Evolutionary conservation across 2,888 invertebrate species (phyloP).

Genomic region (Clunio marinus): DNA sequence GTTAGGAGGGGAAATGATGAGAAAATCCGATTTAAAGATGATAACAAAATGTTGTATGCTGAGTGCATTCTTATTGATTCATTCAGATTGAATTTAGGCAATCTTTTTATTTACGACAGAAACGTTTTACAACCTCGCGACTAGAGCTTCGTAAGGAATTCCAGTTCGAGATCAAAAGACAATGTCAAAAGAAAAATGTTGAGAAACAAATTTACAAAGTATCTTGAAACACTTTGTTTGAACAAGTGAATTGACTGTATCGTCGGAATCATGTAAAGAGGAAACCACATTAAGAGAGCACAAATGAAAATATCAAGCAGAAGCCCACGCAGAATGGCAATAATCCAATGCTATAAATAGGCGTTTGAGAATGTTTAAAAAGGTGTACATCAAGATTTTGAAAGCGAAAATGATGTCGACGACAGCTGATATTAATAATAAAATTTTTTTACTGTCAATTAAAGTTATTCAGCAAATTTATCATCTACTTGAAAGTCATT

Average conservation of each 20-base stretch:
- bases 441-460: not conserved
- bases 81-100: too few relatives aligned
- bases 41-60: too few relatives aligned
- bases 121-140: too few relatives aligned
- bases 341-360: not conserved
- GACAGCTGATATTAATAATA: not conserved
- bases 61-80: too few relatives aligned
- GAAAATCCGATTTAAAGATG: too few relatives aligned
- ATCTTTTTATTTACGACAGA: too few relatives aligned
- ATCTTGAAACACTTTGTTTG: not conserved
- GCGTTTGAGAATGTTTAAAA: not conserved
- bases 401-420: not conserved
- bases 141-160: not conserved
- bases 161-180: not conserved
- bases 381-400: not conserved
- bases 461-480: not conserved
- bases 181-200: not conserved
- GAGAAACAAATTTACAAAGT: not conserved
- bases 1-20: too few relatives aligned
- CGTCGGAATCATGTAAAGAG: not conserved
- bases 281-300: not conserved
- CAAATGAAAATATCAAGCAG: not conserved
- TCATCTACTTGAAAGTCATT: not conserved
- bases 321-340: not conserved
- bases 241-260: not conserved